Evolutionary conservation across 2,888 invertebrate genomes (phyloP), one percentile per base, ranked within the genome.

Genomic region (Nycteola revayana): DNA sequence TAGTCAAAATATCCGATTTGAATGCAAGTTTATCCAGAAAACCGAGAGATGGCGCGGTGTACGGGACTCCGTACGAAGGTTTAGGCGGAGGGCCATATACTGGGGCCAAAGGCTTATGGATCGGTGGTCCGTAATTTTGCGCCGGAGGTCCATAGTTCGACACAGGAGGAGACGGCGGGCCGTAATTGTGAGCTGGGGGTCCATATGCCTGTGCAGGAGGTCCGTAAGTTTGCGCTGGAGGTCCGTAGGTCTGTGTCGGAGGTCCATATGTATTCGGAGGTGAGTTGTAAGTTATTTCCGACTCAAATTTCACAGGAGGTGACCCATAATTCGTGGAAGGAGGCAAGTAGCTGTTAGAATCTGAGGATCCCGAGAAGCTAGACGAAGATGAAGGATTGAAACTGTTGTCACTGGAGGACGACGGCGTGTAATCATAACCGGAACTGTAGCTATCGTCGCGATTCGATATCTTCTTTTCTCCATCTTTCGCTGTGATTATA

Each of bases 1-100:
- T 74, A 0, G 94, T 94, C 41, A 93, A 89, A 1, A 94, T 89
- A 60, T 93, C 93, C 30, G 94, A 62, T 75, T 95, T 94, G 10
- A 93, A 77, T 27, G 93, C 91, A 0, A 94, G 77, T 64, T 94
- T 92, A 48, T 93, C 92, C 9, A 94, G 78, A 32, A 93, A 81
- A 36, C 92, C 90, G 1, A 85, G 51, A 1, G 73, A 79, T 1
- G 86, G 83, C 8, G 91, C 84, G 0, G 90, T 90, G 58, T 91
- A 91, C 0, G 92, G 92, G 31, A 90, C 71, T 32, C 90, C 90
- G 47, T 90, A 88, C 1, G 81, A 75, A 18, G 90, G 84, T 51
- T 78, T 86, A 3, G 73, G 27, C 5, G 89, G 85, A 6, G 88
- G 89, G 0, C 87, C 88, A 38, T 89, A 89, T 1, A 77, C 55